Conservation (phyloP, 1,140 invertebrate genomes). For the Listronotus oregonensis region DNA sequence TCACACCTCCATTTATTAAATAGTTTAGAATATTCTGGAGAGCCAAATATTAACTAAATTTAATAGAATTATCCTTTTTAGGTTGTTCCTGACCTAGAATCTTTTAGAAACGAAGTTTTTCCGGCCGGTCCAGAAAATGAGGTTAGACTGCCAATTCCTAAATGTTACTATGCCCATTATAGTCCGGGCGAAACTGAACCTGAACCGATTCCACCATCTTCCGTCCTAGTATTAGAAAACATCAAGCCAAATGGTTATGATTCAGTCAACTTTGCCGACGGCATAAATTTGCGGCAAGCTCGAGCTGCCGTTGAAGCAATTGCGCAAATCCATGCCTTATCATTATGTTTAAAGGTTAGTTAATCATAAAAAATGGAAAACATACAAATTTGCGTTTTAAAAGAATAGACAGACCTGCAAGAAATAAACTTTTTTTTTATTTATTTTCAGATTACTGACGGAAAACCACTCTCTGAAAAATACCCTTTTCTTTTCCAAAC, state of each 20-base stretch:
- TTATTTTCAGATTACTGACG: constrained; percentile 61
- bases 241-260: constrained; percentile 61
- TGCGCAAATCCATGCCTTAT: constrained; percentile 72
- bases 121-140: constrained; percentile 41
- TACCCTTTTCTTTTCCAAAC: constrained; percentile 78
- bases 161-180: constrained; percentile 70
- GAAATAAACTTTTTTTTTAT: background rate
- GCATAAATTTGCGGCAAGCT: constrained; percentile 68
- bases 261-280: constrained; percentile 68
- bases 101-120: constrained; percentile 60
- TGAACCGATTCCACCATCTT: constrained; percentile 62
- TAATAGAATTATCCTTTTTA: constrained; percentile 48
- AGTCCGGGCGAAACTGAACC: constrained; percentile 56
- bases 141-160: constrained; percentile 64
- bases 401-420: too few relatives aligned
- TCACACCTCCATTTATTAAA: too few relatives aligned
- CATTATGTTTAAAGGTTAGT: constrained; percentile 64
- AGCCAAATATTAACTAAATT: too few relatives aligned
- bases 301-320: constrained; percentile 70
- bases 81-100: constrained; percentile 67
- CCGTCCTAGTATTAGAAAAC: constrained; percentile 69
- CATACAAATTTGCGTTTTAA: too few relatives aligned
- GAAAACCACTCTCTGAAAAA: constrained; percentile 64
- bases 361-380: too few relatives aligned
- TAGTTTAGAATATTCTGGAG: too few relatives aligned